Evolutionary conservation across 1,140 invertebrate genomes (phyloP).

Genomic region (Drosophila sechellia): DNA sequence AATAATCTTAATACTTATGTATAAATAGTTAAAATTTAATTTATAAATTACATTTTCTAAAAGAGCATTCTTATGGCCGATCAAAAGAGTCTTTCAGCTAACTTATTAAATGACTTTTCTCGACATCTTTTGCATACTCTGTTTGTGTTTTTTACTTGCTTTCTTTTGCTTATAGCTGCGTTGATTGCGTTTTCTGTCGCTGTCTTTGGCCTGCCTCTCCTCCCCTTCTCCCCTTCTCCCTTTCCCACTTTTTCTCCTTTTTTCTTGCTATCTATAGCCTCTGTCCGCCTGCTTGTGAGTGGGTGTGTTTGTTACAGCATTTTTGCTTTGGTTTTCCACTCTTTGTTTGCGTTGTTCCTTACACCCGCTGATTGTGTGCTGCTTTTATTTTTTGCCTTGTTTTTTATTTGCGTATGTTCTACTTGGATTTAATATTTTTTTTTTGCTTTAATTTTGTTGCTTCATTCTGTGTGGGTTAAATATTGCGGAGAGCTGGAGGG

Average conservation of each 20-base stretch:
- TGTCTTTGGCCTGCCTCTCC: constrained; percentile 6
- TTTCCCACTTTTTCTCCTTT: neutral
- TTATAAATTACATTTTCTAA: neutral
- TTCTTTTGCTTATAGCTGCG: constrained; percentile 25
- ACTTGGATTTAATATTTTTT: constrained; percentile 51
- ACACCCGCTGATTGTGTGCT: constrained; percentile 9
- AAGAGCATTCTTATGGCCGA: neutral
- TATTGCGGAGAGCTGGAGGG: constrained; percentile 42
- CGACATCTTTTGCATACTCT: constrained; percentile 20
- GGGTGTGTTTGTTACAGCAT: constrained; percentile 49
- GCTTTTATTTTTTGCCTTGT: constrained; percentile 20
- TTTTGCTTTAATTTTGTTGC: constrained; percentile 73
- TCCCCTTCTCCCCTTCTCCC: no score
- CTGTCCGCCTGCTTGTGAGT: constrained; percentile 70
- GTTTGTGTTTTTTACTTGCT: constrained; percentile 1
- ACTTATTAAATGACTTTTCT: constrained; percentile 34
- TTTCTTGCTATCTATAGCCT: constrained; percentile 35
- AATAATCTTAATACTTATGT: no score
- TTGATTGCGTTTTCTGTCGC: constrained; percentile 43
- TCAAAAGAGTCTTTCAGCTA: constrained; percentile 9
- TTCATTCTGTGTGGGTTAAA: constrained; percentile 77
- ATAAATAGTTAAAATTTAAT: neutral
- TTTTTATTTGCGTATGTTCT: constrained; percentile 29
- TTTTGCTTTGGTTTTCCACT: constrained; percentile 26
- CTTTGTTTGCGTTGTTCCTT: constrained; percentile 40